Base-by-base conservation (phyloP, 1,140 invertebrate species). In the Holotrichia oblita region DNA sequence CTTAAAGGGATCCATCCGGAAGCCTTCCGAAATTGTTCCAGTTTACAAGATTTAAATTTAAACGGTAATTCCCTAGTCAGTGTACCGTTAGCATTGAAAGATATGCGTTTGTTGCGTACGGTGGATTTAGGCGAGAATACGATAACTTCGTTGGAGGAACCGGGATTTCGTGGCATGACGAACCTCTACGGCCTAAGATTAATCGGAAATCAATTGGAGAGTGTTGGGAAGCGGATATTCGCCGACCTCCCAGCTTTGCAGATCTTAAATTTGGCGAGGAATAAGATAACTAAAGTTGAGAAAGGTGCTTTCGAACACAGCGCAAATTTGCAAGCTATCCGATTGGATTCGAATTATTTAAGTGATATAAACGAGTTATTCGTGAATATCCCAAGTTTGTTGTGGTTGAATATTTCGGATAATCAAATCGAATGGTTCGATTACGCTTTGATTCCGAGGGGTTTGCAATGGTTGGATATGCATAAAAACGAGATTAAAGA, bases 341-440 rank as follows among this genome's bases (percentile, higher is more conserved):
- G 96, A 77, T 85, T 98, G 40, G 96, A 98, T 87, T 93, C 93
- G 24, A 98, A 98, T 87, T 90, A 92, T 78, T 87, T 98, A 24
- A 93, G 91, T 12, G 94, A 97, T 83, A 95, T 98, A 73, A 94
- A 93, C 84, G 94, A 93, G 4, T 88, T 96, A 20, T 97, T 98
- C 86, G 91, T 92, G 79, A 93, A 96, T 83, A 92, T 97, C 83
- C 91, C 93, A 0, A 93, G 92, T 81, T 88, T 98, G 64, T 88
- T 95, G 81, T 97, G 95, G 95, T 87, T 98, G 27, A 98, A 98
- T 88, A 93, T 97, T 78, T 97, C 95, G 27, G 95, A 96, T 88
- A 98, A 98, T 89, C 92, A 93, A 83, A 89, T 98, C 81, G 91
- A 95, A 83, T 93, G 93, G 92, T 98, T 98, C 88, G 96, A 98